A percentile compares a stretch with the other conserved stretches of the same genome.
These are phyloP conservation scores for Metopia argyrocephala DNA, from an alignment of 2,888 invertebrate species.

Conservation along the genomic window DNA sequence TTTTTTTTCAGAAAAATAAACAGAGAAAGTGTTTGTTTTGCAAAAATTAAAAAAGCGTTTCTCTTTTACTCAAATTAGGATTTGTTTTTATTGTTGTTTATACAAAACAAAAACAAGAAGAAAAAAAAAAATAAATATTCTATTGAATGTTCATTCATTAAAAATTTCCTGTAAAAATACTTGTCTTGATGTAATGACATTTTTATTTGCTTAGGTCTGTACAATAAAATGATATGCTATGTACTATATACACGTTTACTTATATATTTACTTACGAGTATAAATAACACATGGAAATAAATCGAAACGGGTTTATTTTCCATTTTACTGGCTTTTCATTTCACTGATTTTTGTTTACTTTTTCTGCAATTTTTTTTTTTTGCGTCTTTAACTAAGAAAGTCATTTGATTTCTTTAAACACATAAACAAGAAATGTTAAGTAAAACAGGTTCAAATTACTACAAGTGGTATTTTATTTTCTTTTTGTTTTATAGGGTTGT, in stretches of 20 bases:
- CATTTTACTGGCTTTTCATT: constrained; percentile 52
- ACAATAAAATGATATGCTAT: too few species aligned
- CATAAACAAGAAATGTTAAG: constrained; percentile 29
- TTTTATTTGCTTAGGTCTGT: constrained; percentile 21
- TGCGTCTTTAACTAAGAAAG: constrained; percentile 38
- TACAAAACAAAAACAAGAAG: neutral
- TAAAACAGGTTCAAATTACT: constrained; percentile 51
- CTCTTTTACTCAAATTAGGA: neutral
- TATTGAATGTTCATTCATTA: constrained; percentile 54
- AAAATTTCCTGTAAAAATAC: constrained; percentile 41
- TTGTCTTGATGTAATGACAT: constrained; percentile 44
- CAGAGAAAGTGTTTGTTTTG: constrained; percentile 37
- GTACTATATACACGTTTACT: neutral
- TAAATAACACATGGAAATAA: constrained; percentile 38
- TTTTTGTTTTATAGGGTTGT: constrained; percentile 51
- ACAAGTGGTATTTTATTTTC: constrained; percentile 31
- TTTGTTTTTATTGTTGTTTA: too few species aligned
- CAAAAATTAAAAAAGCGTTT: neutral
- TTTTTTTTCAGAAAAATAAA: too few species aligned
- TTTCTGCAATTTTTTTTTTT: neutral
- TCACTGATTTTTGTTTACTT: constrained; percentile 49
- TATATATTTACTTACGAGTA: neutral
- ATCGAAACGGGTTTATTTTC: constrained; percentile 53
- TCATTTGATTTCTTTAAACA: constrained; percentile 46
- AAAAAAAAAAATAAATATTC: neutral